Evolutionary conservation across 2,797 vertebrate species (phyloP).

Genomic region (Adelosebastes latens): DNA sequence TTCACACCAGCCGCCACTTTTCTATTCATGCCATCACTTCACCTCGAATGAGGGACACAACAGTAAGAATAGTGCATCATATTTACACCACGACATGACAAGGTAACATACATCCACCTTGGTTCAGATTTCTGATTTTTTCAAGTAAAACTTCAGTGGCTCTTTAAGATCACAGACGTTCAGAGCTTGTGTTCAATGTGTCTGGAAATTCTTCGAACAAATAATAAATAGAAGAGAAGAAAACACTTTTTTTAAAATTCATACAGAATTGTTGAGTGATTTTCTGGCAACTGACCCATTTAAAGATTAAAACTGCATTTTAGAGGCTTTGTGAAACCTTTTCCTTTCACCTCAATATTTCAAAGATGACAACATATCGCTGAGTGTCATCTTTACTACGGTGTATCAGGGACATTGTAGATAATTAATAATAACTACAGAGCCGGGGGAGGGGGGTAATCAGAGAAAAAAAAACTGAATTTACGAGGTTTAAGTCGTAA

Average conservation of each 20-base stretch:
- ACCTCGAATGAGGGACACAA: neutral
- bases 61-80: neutral
- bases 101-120: neutral
- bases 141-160: conserved; percentile 11
- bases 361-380: neutral
- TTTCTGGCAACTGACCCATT: neutral
- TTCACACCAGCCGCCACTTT: neutral
- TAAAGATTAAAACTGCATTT: neutral
- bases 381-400: neutral
- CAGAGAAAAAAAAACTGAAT: neutral
- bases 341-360: neutral
- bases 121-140: conserved; percentile 35
- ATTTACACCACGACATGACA: neutral
- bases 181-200: neutral
- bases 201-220: neutral
- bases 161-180: neutral
- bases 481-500: neutral
- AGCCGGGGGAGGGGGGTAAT: neutral
- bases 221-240: neutral
- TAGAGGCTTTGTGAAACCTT: neutral
- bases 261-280: neutral
- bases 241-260: neutral
- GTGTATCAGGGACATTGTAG: neutral
- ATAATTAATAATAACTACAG: neutral
- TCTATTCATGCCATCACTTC: neutral